Evolutionary conservation across 2,797 vertebrate species (phyloP).

Genomic region (Octomys mimax): DNA sequence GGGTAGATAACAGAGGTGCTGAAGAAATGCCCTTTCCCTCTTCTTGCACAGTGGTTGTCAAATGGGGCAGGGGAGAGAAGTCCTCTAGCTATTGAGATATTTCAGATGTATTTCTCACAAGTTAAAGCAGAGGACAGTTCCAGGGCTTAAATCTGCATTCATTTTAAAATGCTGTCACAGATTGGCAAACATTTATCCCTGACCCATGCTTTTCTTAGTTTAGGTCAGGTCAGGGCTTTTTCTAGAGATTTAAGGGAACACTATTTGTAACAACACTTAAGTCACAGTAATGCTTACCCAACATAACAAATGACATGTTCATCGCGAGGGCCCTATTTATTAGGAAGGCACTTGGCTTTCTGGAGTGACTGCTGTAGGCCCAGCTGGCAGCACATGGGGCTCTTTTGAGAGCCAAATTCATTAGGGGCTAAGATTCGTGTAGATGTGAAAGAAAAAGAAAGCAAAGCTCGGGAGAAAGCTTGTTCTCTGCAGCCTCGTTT

Average conservation of each 20-base stretch:
- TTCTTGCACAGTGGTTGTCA: constrained; percentile 55
- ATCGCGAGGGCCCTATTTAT: constrained; percentile 69
- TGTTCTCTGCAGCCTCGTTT: background rate
- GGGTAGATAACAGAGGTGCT: constrained; percentile 62
- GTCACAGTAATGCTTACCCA: constrained; percentile 77
- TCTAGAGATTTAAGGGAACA: constrained; percentile 64
- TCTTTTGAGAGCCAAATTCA: constrained; percentile 69
- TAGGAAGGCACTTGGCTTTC: constrained; percentile 77
- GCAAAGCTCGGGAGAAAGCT: constrained; percentile 24
- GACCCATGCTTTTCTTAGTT: constrained; percentile 22
- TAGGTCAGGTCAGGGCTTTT: constrained; percentile 67
- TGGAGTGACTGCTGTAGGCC: constrained; percentile 46
- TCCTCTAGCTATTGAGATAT: constrained; percentile 50
- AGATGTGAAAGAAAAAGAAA: constrained; percentile 25
- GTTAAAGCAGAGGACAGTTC: constrained; percentile 13
- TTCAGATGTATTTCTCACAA: constrained; percentile 58
- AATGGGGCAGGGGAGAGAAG: constrained; percentile 4
- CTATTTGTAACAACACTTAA: constrained; percentile 67
- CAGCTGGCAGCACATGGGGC: constrained; percentile 75
- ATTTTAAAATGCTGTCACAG: constrained; percentile 21
- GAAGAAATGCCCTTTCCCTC: constrained; percentile 33
- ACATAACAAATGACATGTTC: constrained; percentile 78
- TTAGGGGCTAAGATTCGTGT: constrained; percentile 21
- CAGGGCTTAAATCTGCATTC: background rate
- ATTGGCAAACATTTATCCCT: constrained; percentile 38